A percentile compares a stretch with the other conserved stretches of the same genome.
These are phyloP conservation scores for Nasalis larvatus DNA, from an alignment of 2,113 vertebrate genomes.

Conservation along the genomic window DNA sequence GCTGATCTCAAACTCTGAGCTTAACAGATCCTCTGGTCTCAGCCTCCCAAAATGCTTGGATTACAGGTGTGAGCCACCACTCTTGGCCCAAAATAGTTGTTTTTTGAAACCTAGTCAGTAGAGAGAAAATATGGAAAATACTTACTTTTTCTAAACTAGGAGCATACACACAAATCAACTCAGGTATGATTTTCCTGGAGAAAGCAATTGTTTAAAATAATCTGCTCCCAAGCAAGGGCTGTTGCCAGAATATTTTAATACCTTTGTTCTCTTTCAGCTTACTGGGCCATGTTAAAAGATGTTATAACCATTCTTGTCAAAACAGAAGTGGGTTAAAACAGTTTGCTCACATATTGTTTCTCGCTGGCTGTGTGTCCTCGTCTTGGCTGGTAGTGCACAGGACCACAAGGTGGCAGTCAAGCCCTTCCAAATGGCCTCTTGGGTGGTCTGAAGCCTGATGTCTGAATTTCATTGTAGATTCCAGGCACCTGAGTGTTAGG, in stretches of 20 bases:
- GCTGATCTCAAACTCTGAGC: too few species aligned
- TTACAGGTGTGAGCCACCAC: too few species aligned
- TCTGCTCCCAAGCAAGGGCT: neutral
- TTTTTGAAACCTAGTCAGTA: neutral
- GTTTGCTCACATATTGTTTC: neutral
- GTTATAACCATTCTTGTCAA: neutral
- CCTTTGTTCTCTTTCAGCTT: neutral
- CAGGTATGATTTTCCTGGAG: neutral
- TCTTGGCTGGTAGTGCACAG: neutral
- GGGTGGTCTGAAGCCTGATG: fast-evolving
- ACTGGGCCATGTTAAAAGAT: neutral
- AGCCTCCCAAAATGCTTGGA: too few species aligned
- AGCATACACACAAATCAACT: neutral
- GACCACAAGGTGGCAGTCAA: conserved; percentile 82
- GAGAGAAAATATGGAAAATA: neutral
- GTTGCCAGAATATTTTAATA: neutral
- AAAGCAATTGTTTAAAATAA: neutral
- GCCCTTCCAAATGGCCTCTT: conserved; percentile 49
- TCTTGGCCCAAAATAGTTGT: neutral
- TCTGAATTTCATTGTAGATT: neutral
- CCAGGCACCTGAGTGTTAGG: neutral
- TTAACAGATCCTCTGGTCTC: too few species aligned
- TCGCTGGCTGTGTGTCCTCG: fast-evolving
- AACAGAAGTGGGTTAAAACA: too few species aligned
- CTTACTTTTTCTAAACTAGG: neutral